phyloP scores from a whole-genome alignment of 2,113 vertebrate species.

The Tragulus kanchil region DNA sequence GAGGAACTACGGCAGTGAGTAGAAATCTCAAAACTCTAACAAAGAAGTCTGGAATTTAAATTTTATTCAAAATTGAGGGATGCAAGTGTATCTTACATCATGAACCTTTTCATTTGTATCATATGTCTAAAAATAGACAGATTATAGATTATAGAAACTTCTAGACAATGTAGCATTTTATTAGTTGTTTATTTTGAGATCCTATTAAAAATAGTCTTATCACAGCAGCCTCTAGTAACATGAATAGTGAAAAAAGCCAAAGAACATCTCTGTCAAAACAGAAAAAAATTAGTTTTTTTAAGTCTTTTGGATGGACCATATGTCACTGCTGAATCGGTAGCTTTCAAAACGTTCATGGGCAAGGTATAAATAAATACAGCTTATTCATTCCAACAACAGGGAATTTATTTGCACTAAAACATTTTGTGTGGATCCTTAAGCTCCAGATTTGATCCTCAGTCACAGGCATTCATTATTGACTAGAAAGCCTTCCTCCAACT shows the following conservation, averaged over 20 bases:
- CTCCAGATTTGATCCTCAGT: constrained; percentile 53
- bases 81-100: not conserved
- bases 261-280: constrained; percentile 48
- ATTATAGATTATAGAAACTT: constrained; percentile 16
- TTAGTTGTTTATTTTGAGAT: constrained; percentile 66
- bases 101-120: constrained; percentile 15
- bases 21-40: not conserved
- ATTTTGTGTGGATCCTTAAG: constrained; percentile 48
- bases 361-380: constrained; percentile 75
- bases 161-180: constrained; percentile 64
- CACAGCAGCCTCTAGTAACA: constrained; percentile 69
- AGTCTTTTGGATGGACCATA: constrained; percentile 65
- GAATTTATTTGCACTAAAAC: constrained; percentile 74
- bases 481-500: constrained; percentile 11
- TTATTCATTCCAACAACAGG: constrained; percentile 56
- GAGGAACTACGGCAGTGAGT: not conserved
- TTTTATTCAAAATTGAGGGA: not conserved
- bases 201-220: constrained; percentile 62
- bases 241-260: constrained; percentile 41
- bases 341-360: constrained; percentile 68
- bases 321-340: constrained; percentile 69
- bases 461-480: not conserved
- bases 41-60: constrained; percentile 19
- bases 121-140: constrained; percentile 25
- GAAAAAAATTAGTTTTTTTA: constrained; percentile 42